Conservation (phyloP, 2,888 invertebrate genomes). For the Xylota sylvarum region DNA sequence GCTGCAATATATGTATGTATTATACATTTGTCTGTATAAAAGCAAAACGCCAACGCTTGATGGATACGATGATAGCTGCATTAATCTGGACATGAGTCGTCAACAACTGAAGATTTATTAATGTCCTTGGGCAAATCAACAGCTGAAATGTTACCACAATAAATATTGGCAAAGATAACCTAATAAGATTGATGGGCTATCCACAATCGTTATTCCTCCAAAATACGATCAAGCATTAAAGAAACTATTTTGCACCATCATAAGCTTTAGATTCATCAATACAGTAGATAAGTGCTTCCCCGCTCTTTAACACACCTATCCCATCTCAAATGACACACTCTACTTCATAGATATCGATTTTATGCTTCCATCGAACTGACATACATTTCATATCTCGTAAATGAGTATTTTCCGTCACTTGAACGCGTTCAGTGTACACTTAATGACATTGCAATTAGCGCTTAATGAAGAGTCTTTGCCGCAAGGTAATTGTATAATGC, state of each 20-base stretch:
- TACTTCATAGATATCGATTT: conserved; percentile 14
- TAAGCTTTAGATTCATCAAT: not conserved
- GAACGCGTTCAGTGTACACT: not conserved
- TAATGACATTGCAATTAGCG: not conserved
- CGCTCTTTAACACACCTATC: not conserved
- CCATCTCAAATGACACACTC: not conserved
- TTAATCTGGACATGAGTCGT: not conserved
- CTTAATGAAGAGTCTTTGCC: conserved; percentile 17
- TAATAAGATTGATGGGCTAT: not conserved
- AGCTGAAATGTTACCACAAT: not conserved
- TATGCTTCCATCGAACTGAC: not conserved
- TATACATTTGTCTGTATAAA: too few species aligned
- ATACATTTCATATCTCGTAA: not conserved
- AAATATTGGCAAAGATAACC: not conserved
- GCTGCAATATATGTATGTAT: too few species aligned
- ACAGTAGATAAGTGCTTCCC: not conserved
- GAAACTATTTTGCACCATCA: not conserved
- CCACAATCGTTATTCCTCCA: not conserved
- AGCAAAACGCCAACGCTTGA: too few species aligned
- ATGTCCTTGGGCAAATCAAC: not conserved
- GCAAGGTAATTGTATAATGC: conserved; percentile 13
- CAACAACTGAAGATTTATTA: too few species aligned
- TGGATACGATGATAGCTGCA: not conserved
- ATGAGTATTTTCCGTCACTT: conserved; percentile 24
- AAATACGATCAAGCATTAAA: not conserved